Conservation (phyloP, 2,113 vertebrate species). For the Oplegnathus fasciatus region DNA sequence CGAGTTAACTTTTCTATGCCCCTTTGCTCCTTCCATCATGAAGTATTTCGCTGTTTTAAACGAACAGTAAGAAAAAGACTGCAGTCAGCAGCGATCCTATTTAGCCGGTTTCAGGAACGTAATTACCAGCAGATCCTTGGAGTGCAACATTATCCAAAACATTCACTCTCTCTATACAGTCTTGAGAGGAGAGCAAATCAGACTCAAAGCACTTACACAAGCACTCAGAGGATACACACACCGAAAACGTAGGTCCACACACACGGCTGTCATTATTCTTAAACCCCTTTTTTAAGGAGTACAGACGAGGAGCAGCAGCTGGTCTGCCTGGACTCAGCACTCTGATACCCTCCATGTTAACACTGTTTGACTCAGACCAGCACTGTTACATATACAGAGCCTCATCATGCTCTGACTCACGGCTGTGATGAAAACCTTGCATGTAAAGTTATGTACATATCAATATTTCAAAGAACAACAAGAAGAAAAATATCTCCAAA, state of each 20-base stretch:
- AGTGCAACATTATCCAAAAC: slow-evolving; percentile 65
- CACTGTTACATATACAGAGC: neutral
- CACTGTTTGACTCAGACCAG: neutral
- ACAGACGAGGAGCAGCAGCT: slow-evolving; percentile 19
- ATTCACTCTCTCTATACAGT: slow-evolving; percentile 22
- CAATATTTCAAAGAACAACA: neutral
- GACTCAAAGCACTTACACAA: slow-evolving; percentile 7
- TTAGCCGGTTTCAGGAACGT: slow-evolving; percentile 25
- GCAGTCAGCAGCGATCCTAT: slow-evolving; percentile 25
- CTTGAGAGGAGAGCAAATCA: slow-evolving; percentile 43
- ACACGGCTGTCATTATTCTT: slow-evolving; percentile 22
- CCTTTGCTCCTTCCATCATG: neutral
- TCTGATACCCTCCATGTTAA: neutral
- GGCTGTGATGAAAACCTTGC: neutral
- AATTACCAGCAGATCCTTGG: slow-evolving; percentile 56
- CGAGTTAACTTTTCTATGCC: neutral
- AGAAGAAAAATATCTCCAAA: neutral
- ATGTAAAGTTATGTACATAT: neutral
- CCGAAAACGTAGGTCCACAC: neutral
- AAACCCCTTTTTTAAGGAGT: neutral
- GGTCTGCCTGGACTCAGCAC: neutral
- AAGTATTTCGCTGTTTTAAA: neutral
- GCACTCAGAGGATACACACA: slow-evolving; percentile 2
- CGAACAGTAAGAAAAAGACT: neutral
- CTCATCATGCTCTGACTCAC: neutral